phyloP scores from a whole-genome alignment of 1,140 invertebrate species.

The Drosophila murphyi region DNA sequence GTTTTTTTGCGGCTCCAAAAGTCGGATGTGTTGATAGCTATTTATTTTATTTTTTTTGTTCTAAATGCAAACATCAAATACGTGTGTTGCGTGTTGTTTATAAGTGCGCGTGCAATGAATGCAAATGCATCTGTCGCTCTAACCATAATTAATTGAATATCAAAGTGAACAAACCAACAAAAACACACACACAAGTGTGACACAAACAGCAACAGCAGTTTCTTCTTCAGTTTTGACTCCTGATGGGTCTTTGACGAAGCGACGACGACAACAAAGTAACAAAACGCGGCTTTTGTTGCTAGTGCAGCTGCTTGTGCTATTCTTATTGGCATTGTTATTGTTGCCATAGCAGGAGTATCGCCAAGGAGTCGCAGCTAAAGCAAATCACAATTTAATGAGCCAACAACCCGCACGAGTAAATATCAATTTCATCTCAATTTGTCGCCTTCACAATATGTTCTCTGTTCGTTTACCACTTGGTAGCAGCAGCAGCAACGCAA shows the following conservation, averaged over 20 bases:
- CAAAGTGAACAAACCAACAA: neutral
- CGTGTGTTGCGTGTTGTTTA: conserved; percentile 52
- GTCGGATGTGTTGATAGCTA: conserved; percentile 54
- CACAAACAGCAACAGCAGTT: neutral
- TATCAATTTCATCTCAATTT: conserved; percentile 19
- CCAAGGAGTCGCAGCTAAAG: neutral
- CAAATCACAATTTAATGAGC: conserved; percentile 20
- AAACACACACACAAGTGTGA: conserved; percentile 29
- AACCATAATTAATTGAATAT: conserved; percentile 5
- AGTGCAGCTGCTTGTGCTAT: neutral
- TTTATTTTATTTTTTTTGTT: conserved; percentile 56
- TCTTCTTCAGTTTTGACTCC: neutral
- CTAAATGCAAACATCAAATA: conserved; percentile 49
- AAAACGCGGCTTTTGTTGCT: conserved; percentile 30
- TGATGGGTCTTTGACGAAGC: neutral
- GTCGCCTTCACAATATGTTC: conserved; percentile 6
- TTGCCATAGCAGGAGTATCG: conserved; percentile 6
- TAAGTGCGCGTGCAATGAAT: conserved; percentile 34
- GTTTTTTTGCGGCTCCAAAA: conserved; percentile 51
- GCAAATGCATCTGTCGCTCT: conserved; percentile 17
- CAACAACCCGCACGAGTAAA: conserved; percentile 33
- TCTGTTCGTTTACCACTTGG: conserved; percentile 9
- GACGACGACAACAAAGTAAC: conserved; percentile 17
- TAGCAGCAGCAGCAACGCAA: neutral
- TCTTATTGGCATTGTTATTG: neutral